Percentiles rank a stretch among this genome's conserved stretches.
Evolutionary conservation across 2,113 vertebrate genomes (phyloP).

Genomic region (Tetrao urogallus): DNA sequence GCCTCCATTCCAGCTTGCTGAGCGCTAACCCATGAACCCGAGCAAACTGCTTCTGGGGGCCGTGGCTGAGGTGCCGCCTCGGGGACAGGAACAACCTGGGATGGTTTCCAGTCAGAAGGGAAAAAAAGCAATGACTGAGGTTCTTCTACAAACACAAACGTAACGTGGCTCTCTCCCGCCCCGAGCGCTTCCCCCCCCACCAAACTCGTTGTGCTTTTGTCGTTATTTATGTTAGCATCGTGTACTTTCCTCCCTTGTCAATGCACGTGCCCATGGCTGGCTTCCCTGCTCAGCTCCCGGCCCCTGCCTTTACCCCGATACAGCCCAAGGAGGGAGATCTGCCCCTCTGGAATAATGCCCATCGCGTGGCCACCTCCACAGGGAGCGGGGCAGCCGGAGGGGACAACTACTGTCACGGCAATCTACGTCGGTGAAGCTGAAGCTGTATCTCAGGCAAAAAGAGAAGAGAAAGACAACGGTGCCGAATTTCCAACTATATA

Average conservation of each 20-base stretch:
- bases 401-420: constrained; percentile 31
- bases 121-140: not conserved
- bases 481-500: constrained; percentile 76
- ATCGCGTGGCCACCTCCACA: constrained; percentile 42
- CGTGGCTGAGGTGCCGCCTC: not conserved
- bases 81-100: not conserved
- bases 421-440: constrained; percentile 70
- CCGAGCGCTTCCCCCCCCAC: constrained; percentile 78
- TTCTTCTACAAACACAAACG: constrained; percentile 23
- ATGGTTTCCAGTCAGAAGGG: constrained; percentile 21
- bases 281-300: constrained; percentile 6
- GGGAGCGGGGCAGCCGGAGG: not conserved
- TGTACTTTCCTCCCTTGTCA: constrained; percentile 49
- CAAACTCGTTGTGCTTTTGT: constrained; percentile 84
- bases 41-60: constrained; percentile 49
- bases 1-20: not conserved
- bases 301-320: constrained; percentile 47
- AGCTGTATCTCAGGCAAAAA: constrained; percentile 73
- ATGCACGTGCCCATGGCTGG: not conserved
- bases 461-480: constrained; percentile 80
- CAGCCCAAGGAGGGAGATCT: constrained; percentile 58
- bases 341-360: constrained; percentile 89
- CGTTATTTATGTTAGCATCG: constrained; percentile 67
- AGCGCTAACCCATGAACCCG: constrained; percentile 68
- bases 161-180: constrained; percentile 54